Evolutionary conservation across 2,888 invertebrate genomes (phyloP).

Genomic region (Bombylius discolor): DNA sequence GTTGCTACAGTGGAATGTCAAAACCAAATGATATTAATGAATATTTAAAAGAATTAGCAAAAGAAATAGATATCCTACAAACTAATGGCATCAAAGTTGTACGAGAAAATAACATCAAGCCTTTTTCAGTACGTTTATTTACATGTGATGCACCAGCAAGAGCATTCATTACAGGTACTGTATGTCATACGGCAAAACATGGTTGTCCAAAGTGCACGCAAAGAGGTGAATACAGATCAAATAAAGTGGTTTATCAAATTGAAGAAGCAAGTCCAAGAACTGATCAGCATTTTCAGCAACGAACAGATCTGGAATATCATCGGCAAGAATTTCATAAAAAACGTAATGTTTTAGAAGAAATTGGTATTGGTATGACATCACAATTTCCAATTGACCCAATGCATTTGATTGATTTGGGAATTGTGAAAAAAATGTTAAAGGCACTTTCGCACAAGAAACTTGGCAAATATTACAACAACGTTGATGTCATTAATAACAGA

Average conservation of each 20-base stretch:
- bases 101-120: not conserved
- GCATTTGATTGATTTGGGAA: conserved; percentile 11
- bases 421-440: conserved; percentile 6
- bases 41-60: not conserved
- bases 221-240: not conserved
- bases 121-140: not conserved
- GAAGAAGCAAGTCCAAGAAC: not conserved
- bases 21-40: not conserved
- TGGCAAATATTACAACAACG: not conserved
- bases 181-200: not conserved
- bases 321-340: not conserved
- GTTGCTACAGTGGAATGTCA: not conserved
- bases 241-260: too few relatives aligned
- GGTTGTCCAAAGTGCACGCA: conserved; percentile 5
- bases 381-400: conserved; percentile 10
- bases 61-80: not conserved
- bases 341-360: conserved; percentile 1
- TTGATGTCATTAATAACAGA: not conserved
- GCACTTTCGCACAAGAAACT: not conserved
- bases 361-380: conserved; percentile 2
- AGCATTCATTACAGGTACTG: conserved; percentile 1
- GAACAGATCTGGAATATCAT: not conserved
- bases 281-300: not conserved
- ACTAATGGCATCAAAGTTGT: not conserved
- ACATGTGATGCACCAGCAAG: conserved; percentile 4